Percentiles rank a stretch among this genome's conserved stretches.
phyloP scores from a whole-genome alignment of 2,888 invertebrate species.

The Drosophila subquinaria region DNA sequence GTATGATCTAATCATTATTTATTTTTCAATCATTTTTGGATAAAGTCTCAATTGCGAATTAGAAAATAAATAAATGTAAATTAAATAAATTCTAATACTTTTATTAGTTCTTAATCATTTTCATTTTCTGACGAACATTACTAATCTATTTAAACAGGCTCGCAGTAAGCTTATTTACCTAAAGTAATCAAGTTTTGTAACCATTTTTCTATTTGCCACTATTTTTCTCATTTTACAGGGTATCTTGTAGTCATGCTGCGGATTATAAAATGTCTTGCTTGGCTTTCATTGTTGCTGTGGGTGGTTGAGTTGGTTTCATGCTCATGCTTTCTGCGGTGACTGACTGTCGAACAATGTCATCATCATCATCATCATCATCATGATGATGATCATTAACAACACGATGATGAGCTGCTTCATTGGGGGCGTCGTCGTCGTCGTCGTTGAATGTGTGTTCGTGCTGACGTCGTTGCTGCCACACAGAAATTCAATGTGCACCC shows the following conservation, averaged over 20 bases:
- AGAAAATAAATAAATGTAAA: too few species aligned
- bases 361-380: slow-evolving; percentile 29
- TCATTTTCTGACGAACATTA: too few species aligned
- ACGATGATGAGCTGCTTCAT: slow-evolving; percentile 28
- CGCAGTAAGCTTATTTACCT: neutral
- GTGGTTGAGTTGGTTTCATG: slow-evolving; percentile 64
- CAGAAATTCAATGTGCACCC: slow-evolving; percentile 63
- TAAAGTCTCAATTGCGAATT: too few species aligned
- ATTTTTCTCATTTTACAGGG: neutral
- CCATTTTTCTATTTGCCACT: neutral
- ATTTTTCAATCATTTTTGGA: too few species aligned
- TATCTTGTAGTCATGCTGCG: slow-evolving; percentile 17
- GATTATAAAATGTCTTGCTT: neutral
- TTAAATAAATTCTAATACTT: too few species aligned
- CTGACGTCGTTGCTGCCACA: slow-evolving; percentile 51
- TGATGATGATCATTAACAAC: slow-evolving; percentile 19
- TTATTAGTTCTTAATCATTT: too few species aligned
- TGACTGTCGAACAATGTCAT: slow-evolving; percentile 56
- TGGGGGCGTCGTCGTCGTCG: slow-evolving; percentile 22
- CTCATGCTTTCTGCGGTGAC: slow-evolving; percentile 58
- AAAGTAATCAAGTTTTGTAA: neutral
- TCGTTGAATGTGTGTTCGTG: slow-evolving; percentile 27
- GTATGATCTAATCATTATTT: too few species aligned
- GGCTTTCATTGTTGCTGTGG: slow-evolving; percentile 48
- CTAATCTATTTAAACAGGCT: neutral